Conservation (phyloP, 1,140 invertebrate genomes). For the Sinonovacula constricta region DNA sequence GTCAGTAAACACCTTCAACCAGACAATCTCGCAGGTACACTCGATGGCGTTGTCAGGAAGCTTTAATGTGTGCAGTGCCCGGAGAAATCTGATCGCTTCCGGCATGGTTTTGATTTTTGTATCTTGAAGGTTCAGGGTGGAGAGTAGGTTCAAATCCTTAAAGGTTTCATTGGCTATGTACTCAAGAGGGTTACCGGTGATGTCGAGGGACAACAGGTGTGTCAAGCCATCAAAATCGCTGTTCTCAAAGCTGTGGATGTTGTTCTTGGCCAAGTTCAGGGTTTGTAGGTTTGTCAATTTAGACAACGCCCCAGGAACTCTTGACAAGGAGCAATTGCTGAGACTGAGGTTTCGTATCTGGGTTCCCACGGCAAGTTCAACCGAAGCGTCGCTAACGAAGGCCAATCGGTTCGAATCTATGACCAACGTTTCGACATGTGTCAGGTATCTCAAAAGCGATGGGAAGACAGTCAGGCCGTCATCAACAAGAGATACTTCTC, state of each 20-base stretch:
- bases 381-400: slow-evolving; percentile 37
- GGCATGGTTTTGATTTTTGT: slow-evolving; percentile 38
- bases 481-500: slow-evolving; percentile 21
- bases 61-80: slow-evolving; percentile 1
- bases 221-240: slow-evolving; percentile 41
- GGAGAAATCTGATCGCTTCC: slow-evolving; percentile 27
- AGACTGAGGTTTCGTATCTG: slow-evolving; percentile 23
- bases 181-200: slow-evolving; percentile 30
- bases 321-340: slow-evolving; percentile 28
- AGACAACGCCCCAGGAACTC: slow-evolving; percentile 42
- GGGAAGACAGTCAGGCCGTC: slow-evolving; percentile 40
- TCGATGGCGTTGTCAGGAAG: slow-evolving; percentile 33
- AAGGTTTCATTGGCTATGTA: slow-evolving; percentile 45
- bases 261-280: slow-evolving; percentile 30
- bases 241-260: slow-evolving; percentile 48
- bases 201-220: slow-evolving; percentile 5
- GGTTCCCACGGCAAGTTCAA: slow-evolving; percentile 13
- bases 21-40: slow-evolving; percentile 44
- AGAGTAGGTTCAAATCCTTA: slow-evolving; percentile 18
- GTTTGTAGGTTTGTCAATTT: slow-evolving; percentile 30
- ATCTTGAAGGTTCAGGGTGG: slow-evolving; percentile 22
- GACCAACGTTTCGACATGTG: slow-evolving; percentile 3
- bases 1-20: slow-evolving; percentile 45
- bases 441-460: slow-evolving; percentile 16
- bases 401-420: slow-evolving; percentile 37